Conservation (phyloP, 1,140 invertebrate species). For the Harpegnathos saltator region DNA sequence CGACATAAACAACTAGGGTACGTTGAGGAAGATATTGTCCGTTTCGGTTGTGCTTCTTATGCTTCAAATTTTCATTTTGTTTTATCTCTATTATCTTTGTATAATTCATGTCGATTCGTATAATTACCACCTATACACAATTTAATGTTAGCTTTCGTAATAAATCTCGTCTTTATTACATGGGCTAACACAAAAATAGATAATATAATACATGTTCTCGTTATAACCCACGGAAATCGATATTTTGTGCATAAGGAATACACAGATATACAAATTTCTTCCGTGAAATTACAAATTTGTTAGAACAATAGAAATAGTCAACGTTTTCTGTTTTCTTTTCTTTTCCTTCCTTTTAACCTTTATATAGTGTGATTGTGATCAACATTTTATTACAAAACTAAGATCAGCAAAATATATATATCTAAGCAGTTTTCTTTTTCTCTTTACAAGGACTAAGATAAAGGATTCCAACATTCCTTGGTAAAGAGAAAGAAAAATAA, state of each 20-base stretch:
- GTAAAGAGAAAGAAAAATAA: conserved; percentile 19
- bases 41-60: conserved; percentile 38
- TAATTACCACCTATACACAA: conserved; percentile 45
- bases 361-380: too few relatives aligned
- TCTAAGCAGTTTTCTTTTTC: too few relatives aligned
- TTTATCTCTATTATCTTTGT: conserved; percentile 36
- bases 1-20: conserved; percentile 57
- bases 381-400: too few relatives aligned
- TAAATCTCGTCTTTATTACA: conserved; percentile 61
- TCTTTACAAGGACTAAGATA: neutral
- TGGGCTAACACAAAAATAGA: conserved; percentile 63
- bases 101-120: too few relatives aligned
- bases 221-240: neutral
- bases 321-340: too few relatives aligned
- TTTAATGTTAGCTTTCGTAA: conserved; percentile 53
- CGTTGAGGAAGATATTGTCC: conserved; percentile 33
- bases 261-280: conserved; percentile 43
- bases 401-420: too few relatives aligned
- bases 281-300: too few relatives aligned
- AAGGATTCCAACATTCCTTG: neutral
- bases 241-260: conserved; percentile 45
- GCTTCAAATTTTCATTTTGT: conserved; percentile 34
- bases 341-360: too few relatives aligned
- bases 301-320: too few relatives aligned
- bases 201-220: conserved; percentile 40